phyloP scores from a whole-genome alignment of 2,797 vertebrate species.

The Fundulus diaphanus region DNA sequence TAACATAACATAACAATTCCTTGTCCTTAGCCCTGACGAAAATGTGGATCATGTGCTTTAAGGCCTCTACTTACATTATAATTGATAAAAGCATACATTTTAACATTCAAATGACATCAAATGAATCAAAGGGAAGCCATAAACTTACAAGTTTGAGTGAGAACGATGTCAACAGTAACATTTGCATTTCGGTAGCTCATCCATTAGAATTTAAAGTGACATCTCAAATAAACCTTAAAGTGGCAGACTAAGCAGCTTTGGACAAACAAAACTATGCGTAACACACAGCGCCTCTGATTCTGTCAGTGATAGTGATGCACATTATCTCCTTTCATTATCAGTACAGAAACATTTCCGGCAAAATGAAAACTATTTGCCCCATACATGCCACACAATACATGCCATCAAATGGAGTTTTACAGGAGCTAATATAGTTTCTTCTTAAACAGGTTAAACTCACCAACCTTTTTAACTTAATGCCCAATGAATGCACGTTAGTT shows the following conservation, averaged over 20 bases:
- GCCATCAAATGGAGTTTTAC: slow-evolving; percentile 15
- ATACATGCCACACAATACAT: slow-evolving; percentile 5
- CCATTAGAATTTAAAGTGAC: slow-evolving; percentile 17
- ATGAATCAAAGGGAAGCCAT: slow-evolving; percentile 45
- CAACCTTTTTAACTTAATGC: not conserved
- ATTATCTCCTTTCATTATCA: not conserved
- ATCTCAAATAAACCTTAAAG: slow-evolving; percentile 31
- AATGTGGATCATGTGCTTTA: slow-evolving; percentile 60
- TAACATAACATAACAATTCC: slow-evolving; percentile 53
- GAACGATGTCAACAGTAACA: slow-evolving; percentile 41
- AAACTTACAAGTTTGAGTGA: slow-evolving; percentile 45
- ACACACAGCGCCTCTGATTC: slow-evolving; percentile 23
- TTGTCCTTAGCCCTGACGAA: slow-evolving; percentile 68
- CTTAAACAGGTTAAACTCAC: not conserved
- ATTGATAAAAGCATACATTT: slow-evolving; percentile 51
- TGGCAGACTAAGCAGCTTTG: slow-evolving; percentile 21
- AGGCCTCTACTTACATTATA: slow-evolving; percentile 78
- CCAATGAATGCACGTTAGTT: not conserved
- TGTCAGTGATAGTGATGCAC: slow-evolving; percentile 2
- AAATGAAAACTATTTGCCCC: not conserved
- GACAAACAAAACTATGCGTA: slow-evolving; percentile 24
- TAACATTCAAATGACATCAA: slow-evolving; percentile 52
- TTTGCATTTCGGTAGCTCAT: slow-evolving; percentile 28
- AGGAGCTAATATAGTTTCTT: not conserved
- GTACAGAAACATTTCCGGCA: slow-evolving; percentile 2